These are phyloP conservation scores for Glossophaga mutica DNA, from an alignment of 2,797 vertebrate genomes.

Conservation along the genomic window DNA sequence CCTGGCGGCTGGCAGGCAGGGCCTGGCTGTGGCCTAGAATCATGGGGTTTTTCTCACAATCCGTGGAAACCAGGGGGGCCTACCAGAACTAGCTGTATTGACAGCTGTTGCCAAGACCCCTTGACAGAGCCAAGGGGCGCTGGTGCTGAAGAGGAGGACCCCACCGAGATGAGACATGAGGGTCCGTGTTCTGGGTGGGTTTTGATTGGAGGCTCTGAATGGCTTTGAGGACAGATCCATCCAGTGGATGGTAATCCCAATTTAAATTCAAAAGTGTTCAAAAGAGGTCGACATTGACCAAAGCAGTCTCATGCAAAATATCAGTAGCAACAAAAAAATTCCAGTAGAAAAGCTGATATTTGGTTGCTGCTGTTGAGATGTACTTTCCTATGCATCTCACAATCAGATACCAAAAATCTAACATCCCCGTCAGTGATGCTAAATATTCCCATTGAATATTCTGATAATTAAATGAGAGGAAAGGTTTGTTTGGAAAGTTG, in stretches of 20 bases:
- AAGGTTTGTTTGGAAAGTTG: background rate
- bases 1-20: background rate
- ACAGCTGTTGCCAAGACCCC: background rate
- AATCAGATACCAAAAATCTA: background rate
- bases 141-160: background rate
- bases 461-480: background rate
- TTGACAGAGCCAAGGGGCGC: background rate
- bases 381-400: background rate
- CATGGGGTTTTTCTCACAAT: background rate
- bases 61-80: background rate
- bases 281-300: background rate
- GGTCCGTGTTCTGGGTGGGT: background rate
- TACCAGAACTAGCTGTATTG: background rate
- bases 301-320: background rate
- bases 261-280: background rate
- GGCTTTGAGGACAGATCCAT: background rate
- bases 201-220: background rate
- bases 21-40: background rate
- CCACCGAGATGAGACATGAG: background rate
- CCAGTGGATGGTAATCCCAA: background rate
- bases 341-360: background rate
- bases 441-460: background rate
- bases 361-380: background rate
- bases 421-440: background rate
- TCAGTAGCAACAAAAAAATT: background rate